Base-by-base conservation (phyloP, 2,888 invertebrate species). In the Oscheius sp. region DNA sequence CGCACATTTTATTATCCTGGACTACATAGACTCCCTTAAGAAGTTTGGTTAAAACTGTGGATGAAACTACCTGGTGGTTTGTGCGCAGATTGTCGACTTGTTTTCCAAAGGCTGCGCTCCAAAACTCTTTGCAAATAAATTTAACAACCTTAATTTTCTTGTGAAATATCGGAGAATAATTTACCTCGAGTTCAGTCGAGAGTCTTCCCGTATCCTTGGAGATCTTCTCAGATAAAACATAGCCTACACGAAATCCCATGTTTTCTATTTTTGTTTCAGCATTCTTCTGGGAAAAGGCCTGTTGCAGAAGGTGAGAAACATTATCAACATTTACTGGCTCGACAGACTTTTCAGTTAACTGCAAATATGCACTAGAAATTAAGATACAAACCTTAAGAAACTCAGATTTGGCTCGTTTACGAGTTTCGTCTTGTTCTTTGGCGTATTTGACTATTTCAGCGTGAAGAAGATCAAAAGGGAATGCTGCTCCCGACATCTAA, bases 111-210 rank as follows among this genome's bases (percentile, higher is more conserved):
- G 97, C 91, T 42, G 93, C 92, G n/a, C 93, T 92, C 98, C 98
- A 98, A 87, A 97, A 96, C 87, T 98, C 98, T 67, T 97, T 98
- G 87, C 98, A 98, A 65, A 98, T 93, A 84, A 96, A 97, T 88
- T 98, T 98, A 90, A 98, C 93, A 33, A 93, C 94, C 84, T 79
- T 27, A 42, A 68, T 48, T 15, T n/a, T 33, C 27, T 39, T 33
- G 27, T 29, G 8, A 37, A 52, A 52, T 57, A 29, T 69, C 17
- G 15, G 17, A 42, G 17, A 20, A 39, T 8, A 33, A 27, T 17
- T 6, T 53, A 76, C 79, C 64, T 98, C 97, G 65, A 98, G 88
- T 88, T 98, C 98, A 89, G 96, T 96, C 88, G 95, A 95, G 86
- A 97, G 45, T 70, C 73, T 74, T 15, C 74, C 71, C 33, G 69